Evolutionary conservation across 2,797 vertebrate species (phyloP).

Genomic region (Podarcis siculus): DNA sequence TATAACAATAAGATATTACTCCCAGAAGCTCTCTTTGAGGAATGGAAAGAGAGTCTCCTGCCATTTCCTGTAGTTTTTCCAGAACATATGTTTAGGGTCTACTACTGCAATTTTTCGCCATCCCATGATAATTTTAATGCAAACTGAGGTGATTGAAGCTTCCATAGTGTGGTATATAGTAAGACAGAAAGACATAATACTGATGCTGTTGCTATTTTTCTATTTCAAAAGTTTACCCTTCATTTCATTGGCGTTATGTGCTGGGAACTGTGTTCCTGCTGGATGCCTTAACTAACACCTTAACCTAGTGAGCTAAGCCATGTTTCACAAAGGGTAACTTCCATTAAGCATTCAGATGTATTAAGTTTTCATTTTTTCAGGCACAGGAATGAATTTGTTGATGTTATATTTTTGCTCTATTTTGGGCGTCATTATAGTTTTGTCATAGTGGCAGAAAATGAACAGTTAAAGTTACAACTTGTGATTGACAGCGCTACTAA

Average conservation of each 20-base stretch:
- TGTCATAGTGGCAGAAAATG: neutral
- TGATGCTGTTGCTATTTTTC: neutral
- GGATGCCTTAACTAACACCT: neutral
- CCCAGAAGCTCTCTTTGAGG: neutral
- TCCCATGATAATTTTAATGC: neutral
- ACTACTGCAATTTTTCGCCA: neutral
- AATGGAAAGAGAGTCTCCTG: neutral
- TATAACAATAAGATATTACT: neutral
- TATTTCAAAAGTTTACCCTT: neutral
- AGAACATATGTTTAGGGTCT: no score
- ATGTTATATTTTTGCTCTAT: constrained; percentile 33
- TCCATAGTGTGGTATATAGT: neutral
- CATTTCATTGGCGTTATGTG: neutral
- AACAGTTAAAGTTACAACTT: constrained; percentile 13
- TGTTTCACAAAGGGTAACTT: constrained; percentile 12
- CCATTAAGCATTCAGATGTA: constrained; percentile 15
- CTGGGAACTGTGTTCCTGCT: neutral
- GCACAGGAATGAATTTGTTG: constrained; percentile 4
- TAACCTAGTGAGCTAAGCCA: constrained; percentile 32
- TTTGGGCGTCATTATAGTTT: constrained; percentile 40
- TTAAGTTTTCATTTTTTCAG: constrained; percentile 40
- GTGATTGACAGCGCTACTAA: constrained; percentile 3
- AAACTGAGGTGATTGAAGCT: no score
- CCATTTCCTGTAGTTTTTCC: neutral
- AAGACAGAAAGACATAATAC: neutral